These are phyloP conservation scores for Neocloeon triangulifer DNA, from an alignment of 1,140 invertebrate genomes.

Conservation along the genomic window DNA sequence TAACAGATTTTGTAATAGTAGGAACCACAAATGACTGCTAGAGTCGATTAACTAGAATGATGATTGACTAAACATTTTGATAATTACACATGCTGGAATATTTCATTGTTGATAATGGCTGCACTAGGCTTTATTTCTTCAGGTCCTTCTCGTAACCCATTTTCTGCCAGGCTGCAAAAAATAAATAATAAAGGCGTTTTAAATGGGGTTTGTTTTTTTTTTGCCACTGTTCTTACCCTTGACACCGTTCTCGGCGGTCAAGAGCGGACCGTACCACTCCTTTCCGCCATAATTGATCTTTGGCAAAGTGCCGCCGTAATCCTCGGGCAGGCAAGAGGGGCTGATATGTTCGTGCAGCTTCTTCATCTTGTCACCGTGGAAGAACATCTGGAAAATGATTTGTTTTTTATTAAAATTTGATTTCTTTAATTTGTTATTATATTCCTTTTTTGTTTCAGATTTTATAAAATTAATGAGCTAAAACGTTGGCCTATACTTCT, in stretches of 20 bases:
- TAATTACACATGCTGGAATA: too few relatives aligned
- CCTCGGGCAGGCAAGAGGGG: constrained; percentile 38
- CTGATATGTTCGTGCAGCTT: constrained; percentile 43
- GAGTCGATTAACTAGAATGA: too few relatives aligned
- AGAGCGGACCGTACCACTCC: constrained; percentile 45
- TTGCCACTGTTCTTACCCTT: constrained; percentile 14
- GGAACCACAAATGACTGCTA: too few relatives aligned
- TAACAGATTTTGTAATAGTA: too few relatives aligned
- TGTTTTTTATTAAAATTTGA: too few relatives aligned
- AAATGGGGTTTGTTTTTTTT: neutral
- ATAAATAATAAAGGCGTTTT: constrained; percentile 5
- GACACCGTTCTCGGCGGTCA: constrained; percentile 33
- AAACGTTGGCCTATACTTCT: too few relatives aligned
- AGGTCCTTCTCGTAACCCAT: constrained; percentile 30
- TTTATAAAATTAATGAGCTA: too few relatives aligned
- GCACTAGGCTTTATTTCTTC: too few relatives aligned
- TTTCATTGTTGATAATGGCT: too few relatives aligned
- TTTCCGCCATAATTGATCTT: constrained; percentile 47
- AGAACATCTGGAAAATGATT: constrained; percentile 41
- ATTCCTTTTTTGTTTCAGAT: too few relatives aligned
- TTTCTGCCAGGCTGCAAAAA: constrained; percentile 30
- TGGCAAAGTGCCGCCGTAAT: constrained; percentile 49
- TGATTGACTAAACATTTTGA: too few relatives aligned
- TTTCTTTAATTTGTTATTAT: too few relatives aligned
- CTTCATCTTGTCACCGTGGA: constrained; percentile 51